Conservation (phyloP, 2,888 invertebrate species). For the Coleophora deauratella region DNA sequence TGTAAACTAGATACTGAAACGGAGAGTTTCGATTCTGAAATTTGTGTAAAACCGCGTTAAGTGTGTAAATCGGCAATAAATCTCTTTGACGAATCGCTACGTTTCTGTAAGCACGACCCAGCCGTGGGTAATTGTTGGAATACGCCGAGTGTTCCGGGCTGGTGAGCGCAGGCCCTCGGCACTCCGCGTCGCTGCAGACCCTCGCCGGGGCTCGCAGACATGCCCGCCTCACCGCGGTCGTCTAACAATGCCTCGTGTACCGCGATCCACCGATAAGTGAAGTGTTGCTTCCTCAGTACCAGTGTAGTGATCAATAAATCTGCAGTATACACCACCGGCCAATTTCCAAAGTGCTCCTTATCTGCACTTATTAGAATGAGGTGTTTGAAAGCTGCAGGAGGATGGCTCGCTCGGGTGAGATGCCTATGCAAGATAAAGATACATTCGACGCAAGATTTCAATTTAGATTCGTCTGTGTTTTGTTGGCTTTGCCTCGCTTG, state of each 20-base stretch:
- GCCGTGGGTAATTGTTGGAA: constrained; percentile 67
- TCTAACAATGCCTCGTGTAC: constrained; percentile 54
- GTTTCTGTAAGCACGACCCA: constrained; percentile 50
- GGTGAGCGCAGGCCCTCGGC: constrained; percentile 65
- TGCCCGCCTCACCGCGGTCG: constrained; percentile 49
- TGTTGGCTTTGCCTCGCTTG: constrained; percentile 53
- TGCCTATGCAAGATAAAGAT: constrained; percentile 48
- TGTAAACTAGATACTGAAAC: background rate
- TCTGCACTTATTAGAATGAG: constrained; percentile 59
- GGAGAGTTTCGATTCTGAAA: constrained; percentile 10
- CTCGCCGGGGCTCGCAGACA: constrained; percentile 59
- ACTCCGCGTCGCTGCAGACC: constrained; percentile 53
- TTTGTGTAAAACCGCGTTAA: constrained; percentile 15
- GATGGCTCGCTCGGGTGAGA: constrained; percentile 71
- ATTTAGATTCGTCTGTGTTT: constrained; percentile 58
- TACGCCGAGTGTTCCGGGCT: constrained; percentile 65
- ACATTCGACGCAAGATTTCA: constrained; percentile 59
- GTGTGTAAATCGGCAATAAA: constrained; percentile 40
- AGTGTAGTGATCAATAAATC: constrained; percentile 54
- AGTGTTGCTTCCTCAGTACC: constrained; percentile 54
- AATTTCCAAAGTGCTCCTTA: constrained; percentile 39
- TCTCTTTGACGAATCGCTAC: constrained; percentile 40
- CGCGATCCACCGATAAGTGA: constrained; percentile 62
- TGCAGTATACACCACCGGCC: constrained; percentile 32
- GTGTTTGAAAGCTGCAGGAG: constrained; percentile 68